These are phyloP conservation scores for Sepiola atlantica DNA, from an alignment of 2,888 invertebrate genomes.

Conservation along the genomic window DNA sequence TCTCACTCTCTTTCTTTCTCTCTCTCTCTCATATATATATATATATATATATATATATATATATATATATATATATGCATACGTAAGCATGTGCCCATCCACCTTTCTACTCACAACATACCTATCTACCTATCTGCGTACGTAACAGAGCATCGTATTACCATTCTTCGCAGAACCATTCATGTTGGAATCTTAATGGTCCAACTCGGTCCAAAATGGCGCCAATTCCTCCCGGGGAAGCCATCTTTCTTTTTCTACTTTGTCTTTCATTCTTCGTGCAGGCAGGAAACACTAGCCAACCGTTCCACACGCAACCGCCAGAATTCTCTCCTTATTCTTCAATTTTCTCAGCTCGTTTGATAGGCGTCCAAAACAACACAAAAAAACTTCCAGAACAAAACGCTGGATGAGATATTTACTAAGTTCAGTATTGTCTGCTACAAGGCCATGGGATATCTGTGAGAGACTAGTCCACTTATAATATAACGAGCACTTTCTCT, in stretches of 20 bases:
- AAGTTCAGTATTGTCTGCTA: neutral
- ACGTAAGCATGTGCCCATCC: neutral
- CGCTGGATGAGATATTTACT: neutral
- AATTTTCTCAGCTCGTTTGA: neutral
- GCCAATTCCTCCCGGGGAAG: neutral
- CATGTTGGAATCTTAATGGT: conserved; percentile 32
- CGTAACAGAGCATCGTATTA: neutral
- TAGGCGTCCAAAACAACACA: too few species aligned
- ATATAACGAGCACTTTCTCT: too few species aligned
- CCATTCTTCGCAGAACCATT: conserved; percentile 17
- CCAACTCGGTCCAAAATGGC: conserved; percentile 32
- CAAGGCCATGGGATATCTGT: neutral
- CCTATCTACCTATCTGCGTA: neutral
- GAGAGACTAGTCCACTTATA: neutral
- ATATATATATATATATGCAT: neutral
- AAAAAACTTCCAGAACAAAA: neutral
- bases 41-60: neutral
- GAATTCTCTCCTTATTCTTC: neutral
- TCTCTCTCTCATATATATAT: neutral
- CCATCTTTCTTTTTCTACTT: neutral
- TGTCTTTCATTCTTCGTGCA: neutral
- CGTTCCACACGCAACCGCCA: neutral
- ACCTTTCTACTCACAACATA: neutral
- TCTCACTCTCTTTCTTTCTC: too few species aligned
- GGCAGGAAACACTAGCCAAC: neutral